Conservation (phyloP, 2,797 vertebrate species). For the Acanthis flammea region DNA sequence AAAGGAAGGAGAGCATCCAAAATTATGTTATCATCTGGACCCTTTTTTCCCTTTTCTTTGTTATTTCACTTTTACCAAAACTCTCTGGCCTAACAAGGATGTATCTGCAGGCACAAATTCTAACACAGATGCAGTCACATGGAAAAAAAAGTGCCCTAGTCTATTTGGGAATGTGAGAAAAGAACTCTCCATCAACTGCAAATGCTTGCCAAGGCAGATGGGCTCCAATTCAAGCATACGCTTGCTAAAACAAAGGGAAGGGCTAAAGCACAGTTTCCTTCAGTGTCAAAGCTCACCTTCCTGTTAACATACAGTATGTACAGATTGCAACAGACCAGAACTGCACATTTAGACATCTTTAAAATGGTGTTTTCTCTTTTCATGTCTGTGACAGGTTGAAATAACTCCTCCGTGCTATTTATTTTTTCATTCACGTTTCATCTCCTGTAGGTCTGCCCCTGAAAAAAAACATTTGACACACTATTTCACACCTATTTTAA, state of each 20-base stretch:
- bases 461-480: not conserved
- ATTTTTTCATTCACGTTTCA: not conserved
- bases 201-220: not conserved
- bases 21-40: not conserved
- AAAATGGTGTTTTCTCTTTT: not conserved
- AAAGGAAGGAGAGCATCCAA: not conserved
- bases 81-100: not conserved
- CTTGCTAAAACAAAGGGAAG: conserved; percentile 37
- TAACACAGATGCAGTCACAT: not conserved
- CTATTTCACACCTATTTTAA: not conserved
- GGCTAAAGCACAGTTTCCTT: conserved; percentile 17
- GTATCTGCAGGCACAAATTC: not conserved
- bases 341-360: not conserved
- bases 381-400: not conserved
- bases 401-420: not conserved
- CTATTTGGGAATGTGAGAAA: not conserved
- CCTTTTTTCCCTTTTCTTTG: fast-evolving
- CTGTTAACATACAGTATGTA: not conserved
- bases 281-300: conserved; percentile 29
- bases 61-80: not conserved
- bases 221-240: not conserved
- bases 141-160: not conserved
- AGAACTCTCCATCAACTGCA: not conserved
- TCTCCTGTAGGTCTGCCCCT: not conserved
- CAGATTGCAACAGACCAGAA: not conserved